A percentile compares a stretch with the other conserved stretches of the same genome.
Conservation (phyloP, 2,113 vertebrate species). For the Cryptomyrus ogoouensis region DNA sequence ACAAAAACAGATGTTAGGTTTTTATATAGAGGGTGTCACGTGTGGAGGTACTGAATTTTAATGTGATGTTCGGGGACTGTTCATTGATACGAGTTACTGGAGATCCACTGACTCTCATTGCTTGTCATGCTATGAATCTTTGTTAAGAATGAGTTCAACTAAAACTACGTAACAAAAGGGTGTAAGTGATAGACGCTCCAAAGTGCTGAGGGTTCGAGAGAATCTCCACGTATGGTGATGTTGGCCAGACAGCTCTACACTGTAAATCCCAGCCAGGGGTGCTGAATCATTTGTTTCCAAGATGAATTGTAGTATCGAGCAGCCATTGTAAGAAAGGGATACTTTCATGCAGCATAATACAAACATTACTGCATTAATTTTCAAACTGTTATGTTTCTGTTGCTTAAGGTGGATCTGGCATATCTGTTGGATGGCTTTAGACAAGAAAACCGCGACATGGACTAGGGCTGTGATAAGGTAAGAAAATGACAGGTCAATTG, state of each 20-base stretch:
- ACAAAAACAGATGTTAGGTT: not conserved
- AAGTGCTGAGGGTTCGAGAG: not conserved
- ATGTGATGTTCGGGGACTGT: not conserved
- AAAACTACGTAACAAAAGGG: not conserved
- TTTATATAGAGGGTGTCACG: not conserved
- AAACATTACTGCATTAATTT: not conserved
- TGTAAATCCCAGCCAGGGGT: not conserved
- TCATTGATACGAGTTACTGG: not conserved
- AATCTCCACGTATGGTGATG: not conserved
- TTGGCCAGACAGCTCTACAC: not conserved
- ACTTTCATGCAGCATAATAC: not conserved
- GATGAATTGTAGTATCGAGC: not conserved
- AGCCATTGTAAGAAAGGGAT: not conserved
- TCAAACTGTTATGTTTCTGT: not conserved
- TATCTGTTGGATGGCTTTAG: constrained; percentile 13
- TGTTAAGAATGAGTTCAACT: not conserved
- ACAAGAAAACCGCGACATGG: not conserved
- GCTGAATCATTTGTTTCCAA: not conserved
- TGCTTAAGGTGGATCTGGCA: constrained; percentile 13
- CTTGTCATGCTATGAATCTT: not conserved
- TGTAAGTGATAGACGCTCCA: not conserved
- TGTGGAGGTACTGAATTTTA: not conserved
- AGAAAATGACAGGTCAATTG: constrained; percentile 9
- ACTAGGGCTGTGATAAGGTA: constrained; percentile 25
- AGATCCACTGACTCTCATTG: not conserved